Conservation (phyloP, 2,113 vertebrate genomes). For the Odocoileus hemionus region DNA sequence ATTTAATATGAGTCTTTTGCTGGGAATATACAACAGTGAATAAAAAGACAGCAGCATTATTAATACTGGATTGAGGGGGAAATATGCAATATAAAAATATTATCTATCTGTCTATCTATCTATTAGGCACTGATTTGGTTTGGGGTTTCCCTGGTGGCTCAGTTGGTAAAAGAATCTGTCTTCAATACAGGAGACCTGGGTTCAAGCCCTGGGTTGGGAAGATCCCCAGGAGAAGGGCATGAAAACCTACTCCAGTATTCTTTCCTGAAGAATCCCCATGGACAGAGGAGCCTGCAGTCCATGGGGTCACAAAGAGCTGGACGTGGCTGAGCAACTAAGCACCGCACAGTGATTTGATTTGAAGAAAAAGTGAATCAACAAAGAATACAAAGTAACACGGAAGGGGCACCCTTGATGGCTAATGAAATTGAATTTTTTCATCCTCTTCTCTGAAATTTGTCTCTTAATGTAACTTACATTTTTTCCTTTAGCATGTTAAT, state of each 20-base stretch:
- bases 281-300: neutral
- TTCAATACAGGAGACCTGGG: neutral
- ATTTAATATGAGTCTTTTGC: neutral
- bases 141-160: neutral
- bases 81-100: neutral
- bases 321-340: neutral
- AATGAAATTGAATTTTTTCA: neutral
- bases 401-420: neutral
- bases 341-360: neutral
- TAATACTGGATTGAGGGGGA: neutral
- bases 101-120: neutral
- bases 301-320: neutral
- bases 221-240: neutral
- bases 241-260: neutral
- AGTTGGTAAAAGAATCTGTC: neutral
- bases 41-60: rapidly evolving
- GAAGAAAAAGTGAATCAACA: neutral
- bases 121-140: neutral
- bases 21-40: neutral
- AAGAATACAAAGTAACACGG: neutral
- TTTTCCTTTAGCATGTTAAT: neutral
- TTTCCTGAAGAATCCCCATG: neutral
- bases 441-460: neutral
- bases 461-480: neutral
- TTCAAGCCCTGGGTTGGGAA: neutral